phyloP scores from a whole-genome alignment of 2,113 vertebrate species.

The Burhinus oedicnemus region DNA sequence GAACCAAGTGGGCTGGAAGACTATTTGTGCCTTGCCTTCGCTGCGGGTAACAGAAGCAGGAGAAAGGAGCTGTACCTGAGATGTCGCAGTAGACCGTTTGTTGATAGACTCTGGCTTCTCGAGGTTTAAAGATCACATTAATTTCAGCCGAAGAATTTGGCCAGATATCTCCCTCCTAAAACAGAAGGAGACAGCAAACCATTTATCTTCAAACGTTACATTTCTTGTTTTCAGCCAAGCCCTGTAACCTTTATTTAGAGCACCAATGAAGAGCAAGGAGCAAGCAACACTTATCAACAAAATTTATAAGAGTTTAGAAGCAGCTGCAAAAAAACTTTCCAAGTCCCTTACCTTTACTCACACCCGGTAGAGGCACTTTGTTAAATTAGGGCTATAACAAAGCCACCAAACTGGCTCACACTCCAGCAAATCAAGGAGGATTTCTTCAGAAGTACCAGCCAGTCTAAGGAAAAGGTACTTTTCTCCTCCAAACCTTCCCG shows the following conservation, averaged over 20 bases:
- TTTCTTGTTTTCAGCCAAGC: background rate
- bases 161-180: conserved; percentile 86
- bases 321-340: background rate
- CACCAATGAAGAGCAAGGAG: background rate
- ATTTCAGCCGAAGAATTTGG: conserved; percentile 80
- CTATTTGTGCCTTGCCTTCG: background rate
- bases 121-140: conserved; percentile 81
- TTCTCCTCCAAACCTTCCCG: background rate
- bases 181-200: conserved; percentile 11
- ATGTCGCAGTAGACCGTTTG: conserved; percentile 84
- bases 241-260: background rate
- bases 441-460: background rate
- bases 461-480: background rate
- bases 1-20: background rate
- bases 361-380: background rate
- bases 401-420: background rate
- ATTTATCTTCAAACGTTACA: background rate
- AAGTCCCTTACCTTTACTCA: background rate
- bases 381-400: background rate
- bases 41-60: background rate
- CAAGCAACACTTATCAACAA: background rate
- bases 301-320: background rate
- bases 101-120: conserved; percentile 79
- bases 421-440: background rate
- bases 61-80: conserved; percentile 76